Base-by-base conservation (phyloP, 1,140 invertebrate genomes). In the Acromyrmex echinatior region DNA sequence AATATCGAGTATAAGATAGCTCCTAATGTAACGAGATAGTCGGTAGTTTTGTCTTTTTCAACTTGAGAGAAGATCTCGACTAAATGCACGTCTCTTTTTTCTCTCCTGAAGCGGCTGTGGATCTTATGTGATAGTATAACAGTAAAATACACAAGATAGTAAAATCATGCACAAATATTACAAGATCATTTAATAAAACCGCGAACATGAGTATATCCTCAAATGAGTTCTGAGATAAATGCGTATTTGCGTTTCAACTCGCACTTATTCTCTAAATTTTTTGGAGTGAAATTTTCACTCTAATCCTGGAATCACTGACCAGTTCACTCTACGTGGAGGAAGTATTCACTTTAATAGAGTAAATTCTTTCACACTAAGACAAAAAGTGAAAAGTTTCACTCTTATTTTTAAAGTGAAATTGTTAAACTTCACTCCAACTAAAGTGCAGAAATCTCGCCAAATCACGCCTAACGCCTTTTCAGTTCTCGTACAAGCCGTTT, bases 121-220 rank as follows among this genome's bases (percentile, higher is more conserved):
- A 21, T 65, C 31, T 49, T 45, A n/a, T 12, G 7, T 60, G 53
- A 31, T 53, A 16, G 3, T 9, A 65, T 6, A 6, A 16, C 14
- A 9, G 10, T 51, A 21, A 82, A 73, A 45, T 45, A 56, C 0
- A 31, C 18, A 51, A 39, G 21, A 53, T n/a, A 45, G 1, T 45
- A 45, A 45, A 45, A 10, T 45, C 9, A 53, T 9, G 65, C 16
- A 35, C 56, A 70, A 84, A 35, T 6, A 73, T 60, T 73, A 45
- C 5, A 49, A 70, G n/a, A 70, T 39, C 21, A 16, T 81, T 21
- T 53, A 70, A 80, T 53, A 28, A 82, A 62, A 82, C 56, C 39
- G 53, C 80, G 53, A 82, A 49, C 16, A n/a, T 21, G 51, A 81
- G 5, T 81, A 39, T 10, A 39, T 31, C 9, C 9, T 16, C 12